Evolutionary conservation across 2,888 invertebrate species (phyloP).

Genomic region (Machimus atricapillus): DNA sequence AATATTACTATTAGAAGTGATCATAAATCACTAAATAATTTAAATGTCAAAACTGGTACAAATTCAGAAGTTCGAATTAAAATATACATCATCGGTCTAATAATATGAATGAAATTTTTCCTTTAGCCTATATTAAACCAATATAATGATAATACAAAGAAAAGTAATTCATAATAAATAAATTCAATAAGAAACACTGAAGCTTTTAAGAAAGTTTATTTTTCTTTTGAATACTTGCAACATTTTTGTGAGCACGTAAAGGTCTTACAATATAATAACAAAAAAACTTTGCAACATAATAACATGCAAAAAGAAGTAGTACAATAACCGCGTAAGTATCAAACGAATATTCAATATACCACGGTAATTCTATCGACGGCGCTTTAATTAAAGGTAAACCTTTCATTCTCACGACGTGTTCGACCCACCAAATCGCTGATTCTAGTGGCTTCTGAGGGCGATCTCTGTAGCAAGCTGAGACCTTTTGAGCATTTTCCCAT

Average conservation of each 20-base stretch:
- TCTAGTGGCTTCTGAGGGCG: slow-evolving; percentile 67
- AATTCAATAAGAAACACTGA: background rate
- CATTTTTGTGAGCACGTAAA: background rate
- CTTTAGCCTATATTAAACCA: background rate
- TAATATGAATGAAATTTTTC: too few relatives aligned
- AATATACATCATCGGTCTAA: too few relatives aligned
- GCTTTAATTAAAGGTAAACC: slow-evolving; percentile 67
- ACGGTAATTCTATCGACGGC: slow-evolving; percentile 56
- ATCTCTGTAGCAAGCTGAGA: slow-evolving; percentile 65
- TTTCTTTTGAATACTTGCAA: background rate
- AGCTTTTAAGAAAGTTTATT: background rate
- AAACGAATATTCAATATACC: slow-evolving; percentile 57
- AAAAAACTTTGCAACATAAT: background rate
- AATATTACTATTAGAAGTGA: too few relatives aligned
- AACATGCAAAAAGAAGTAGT: background rate
- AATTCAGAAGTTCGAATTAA: too few relatives aligned
- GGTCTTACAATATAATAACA: background rate
- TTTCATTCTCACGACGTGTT: slow-evolving; percentile 68
- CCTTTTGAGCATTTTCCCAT: slow-evolving; percentile 61
- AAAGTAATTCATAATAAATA: background rate
- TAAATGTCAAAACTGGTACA: too few relatives aligned
- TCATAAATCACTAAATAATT: too few relatives aligned
- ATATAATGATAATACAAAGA: background rate
- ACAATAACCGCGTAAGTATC: slow-evolving; percentile 55
- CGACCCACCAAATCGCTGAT: slow-evolving; percentile 72